These are phyloP conservation scores for Nebria ingens DNA, from an alignment of 1,140 invertebrate genomes.

Conservation along the genomic window DNA sequence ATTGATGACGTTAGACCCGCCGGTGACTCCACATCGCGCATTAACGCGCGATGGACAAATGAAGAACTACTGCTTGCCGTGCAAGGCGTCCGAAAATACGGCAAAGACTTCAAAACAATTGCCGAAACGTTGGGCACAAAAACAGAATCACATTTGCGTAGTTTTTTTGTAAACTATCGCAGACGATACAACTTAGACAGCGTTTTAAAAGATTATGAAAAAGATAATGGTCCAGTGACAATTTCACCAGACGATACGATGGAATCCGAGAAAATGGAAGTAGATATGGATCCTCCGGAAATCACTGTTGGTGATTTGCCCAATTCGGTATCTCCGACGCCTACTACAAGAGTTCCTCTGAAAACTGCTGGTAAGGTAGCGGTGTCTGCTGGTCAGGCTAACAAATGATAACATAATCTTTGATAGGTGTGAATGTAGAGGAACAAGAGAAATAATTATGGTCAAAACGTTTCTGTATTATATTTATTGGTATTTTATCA, in stretches of 20 bases:
- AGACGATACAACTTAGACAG: constrained; percentile 84
- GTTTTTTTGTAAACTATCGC: constrained; percentile 84
- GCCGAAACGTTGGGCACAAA: constrained; percentile 93
- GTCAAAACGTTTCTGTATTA: no score
- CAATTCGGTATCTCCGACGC: not conserved
- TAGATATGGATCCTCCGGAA: not conserved
- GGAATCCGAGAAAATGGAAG: constrained; percentile 1
- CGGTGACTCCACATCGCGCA: constrained; percentile 22
- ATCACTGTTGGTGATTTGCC: not conserved
- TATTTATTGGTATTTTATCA: no score
- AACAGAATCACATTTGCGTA: constrained; percentile 81
- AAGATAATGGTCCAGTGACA: constrained; percentile 48
- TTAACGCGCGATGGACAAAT: constrained; percentile 72
- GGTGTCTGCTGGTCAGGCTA: not conserved
- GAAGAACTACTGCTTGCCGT: constrained; percentile 86
- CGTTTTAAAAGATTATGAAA: constrained; percentile 80
- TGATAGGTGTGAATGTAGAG: no score
- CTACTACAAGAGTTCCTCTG: not conserved
- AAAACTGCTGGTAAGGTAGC: not conserved
- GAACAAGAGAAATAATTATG: no score
- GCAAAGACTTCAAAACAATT: constrained; percentile 91
- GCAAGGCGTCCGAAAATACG: constrained; percentile 82
- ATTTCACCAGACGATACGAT: not conserved
- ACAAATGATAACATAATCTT: not conserved
- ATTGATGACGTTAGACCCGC: constrained; percentile 56